phyloP scores from a whole-genome alignment of 2,888 invertebrate genomes.

The Herminia tarsipennalis region DNA sequence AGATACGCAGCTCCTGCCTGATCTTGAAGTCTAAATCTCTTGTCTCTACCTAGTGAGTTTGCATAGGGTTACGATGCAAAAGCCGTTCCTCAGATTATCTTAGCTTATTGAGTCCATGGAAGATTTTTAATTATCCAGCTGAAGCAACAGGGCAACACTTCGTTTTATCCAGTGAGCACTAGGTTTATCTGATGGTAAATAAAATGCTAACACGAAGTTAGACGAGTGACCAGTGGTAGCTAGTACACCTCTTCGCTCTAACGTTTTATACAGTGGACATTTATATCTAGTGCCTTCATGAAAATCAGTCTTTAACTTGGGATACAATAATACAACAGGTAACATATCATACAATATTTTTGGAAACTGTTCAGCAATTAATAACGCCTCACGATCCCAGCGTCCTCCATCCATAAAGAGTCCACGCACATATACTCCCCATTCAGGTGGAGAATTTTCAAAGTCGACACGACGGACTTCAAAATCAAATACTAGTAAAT shows the following conservation, averaged over 20 bases:
- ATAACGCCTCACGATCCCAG: slow-evolving; percentile 88
- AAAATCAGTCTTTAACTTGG: slow-evolving; percentile 83
- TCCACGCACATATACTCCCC: slow-evolving; percentile 90
- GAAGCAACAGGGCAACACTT: slow-evolving; percentile 91
- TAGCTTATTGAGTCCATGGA: no score
- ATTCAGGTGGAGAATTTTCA: slow-evolving; percentile 74
- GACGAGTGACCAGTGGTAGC: slow-evolving; percentile 95
- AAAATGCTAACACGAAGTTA: slow-evolving; percentile 92
- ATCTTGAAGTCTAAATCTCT: no score
- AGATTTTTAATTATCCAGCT: slow-evolving; percentile 88
- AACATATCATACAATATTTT: slow-evolving; percentile 92
- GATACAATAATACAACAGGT: slow-evolving; percentile 92
- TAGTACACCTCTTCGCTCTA: slow-evolving; percentile 91
- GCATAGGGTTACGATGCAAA: no score
- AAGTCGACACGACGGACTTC: slow-evolving; percentile 83
- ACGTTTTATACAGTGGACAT: slow-evolving; percentile 93
- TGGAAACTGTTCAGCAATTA: slow-evolving; percentile 91
- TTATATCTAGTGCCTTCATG: slow-evolving; percentile 85
- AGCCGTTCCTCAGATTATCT: no score
- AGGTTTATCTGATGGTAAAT: slow-evolving; percentile 88
- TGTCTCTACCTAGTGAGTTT: no score
- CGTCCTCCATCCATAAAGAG: slow-evolving; percentile 94
- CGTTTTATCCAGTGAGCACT: slow-evolving; percentile 93
- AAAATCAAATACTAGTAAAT: slow-evolving; percentile 91
- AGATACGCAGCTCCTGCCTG: no score